phyloP scores from a whole-genome alignment of 1,140 invertebrate species.

The Brachionus angularis region DNA sequence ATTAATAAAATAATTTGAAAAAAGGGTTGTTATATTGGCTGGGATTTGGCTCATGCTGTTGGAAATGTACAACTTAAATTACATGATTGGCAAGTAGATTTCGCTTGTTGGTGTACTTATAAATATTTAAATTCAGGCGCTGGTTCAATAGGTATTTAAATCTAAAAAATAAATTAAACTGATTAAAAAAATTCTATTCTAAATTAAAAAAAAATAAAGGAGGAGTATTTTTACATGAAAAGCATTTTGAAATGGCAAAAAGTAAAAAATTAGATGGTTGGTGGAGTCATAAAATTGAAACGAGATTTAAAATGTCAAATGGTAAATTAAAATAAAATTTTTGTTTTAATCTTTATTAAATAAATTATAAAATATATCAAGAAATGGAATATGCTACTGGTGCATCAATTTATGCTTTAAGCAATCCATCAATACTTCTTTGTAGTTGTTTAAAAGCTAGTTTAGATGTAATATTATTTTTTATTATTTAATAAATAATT shows the following conservation, averaged over 20 bases:
- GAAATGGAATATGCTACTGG: conserved; percentile 59
- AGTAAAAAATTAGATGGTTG: conserved; percentile 57
- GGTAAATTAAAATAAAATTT: conserved; percentile 49
- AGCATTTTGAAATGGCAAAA: conserved; percentile 49
- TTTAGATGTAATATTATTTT: conserved; percentile 55
- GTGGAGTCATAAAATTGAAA: conserved; percentile 60
- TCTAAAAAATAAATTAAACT: conserved; percentile 62
- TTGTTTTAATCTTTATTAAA: too few species aligned
- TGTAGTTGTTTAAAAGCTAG: conserved; percentile 60
- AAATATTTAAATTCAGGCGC: conserved; percentile 65
- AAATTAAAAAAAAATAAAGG: too few species aligned
- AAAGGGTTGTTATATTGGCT: conserved; percentile 64
- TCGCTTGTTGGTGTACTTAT: conserved; percentile 67
- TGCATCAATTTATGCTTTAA: conserved; percentile 60
- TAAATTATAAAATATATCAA: conserved; percentile 41
- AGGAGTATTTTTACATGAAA: conserved; percentile 47
- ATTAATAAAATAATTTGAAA: conserved; percentile 26
- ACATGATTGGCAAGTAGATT: conserved; percentile 66
- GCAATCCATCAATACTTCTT: conserved; percentile 62
- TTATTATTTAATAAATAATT: background rate
- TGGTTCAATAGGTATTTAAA: conserved; percentile 62
- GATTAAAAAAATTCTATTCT: conserved; percentile 51
- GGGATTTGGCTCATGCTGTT: conserved; percentile 66
- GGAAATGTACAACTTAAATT: conserved; percentile 64
- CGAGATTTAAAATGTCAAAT: conserved; percentile 61